These are phyloP conservation scores for Helleia helle DNA, from an alignment of 2,888 invertebrate species.

Conservation along the genomic window DNA sequence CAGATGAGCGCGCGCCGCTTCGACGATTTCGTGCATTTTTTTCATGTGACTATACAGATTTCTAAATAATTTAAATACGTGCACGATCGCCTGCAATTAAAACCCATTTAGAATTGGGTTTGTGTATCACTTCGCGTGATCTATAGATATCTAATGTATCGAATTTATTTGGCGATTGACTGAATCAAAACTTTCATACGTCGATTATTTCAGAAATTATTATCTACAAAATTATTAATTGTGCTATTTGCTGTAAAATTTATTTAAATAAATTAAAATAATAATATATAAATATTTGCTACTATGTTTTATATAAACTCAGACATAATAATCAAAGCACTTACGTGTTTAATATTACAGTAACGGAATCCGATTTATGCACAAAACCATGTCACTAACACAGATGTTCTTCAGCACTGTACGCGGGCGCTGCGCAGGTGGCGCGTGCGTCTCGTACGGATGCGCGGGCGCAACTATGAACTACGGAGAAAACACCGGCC, in stretches of 20 bases:
- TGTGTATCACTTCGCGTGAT: slow-evolving; percentile 39
- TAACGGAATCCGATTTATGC: slow-evolving; percentile 58
- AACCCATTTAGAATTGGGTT: slow-evolving; percentile 51
- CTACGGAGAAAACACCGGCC: slow-evolving; percentile 23
- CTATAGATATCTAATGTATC: slow-evolving; percentile 22
- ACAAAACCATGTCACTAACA: slow-evolving; percentile 70
- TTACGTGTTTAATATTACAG: slow-evolving; percentile 52
- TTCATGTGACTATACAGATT: slow-evolving; percentile 62
- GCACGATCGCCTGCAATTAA: slow-evolving; percentile 56
- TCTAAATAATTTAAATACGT: slow-evolving; percentile 72
- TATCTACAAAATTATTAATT: too few species aligned
- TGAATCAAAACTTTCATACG: too few species aligned
- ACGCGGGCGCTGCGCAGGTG: slow-evolving; percentile 29
- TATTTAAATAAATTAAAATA: too few species aligned
- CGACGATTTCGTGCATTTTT: slow-evolving; percentile 63
- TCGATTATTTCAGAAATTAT: too few species aligned
- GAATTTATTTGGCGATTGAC: slow-evolving; percentile 18
- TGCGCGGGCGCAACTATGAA: slow-evolving; percentile 43
- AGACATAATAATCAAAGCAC: too few species aligned
- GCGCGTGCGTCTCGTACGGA: slow-evolving; percentile 35
- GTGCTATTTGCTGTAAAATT: too few species aligned
- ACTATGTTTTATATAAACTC: too few species aligned
- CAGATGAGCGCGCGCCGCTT: slow-evolving; percentile 38
- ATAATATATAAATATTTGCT: too few species aligned
- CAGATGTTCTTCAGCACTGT: slow-evolving; percentile 33